Conservation (phyloP, 1,140 invertebrate genomes). For the Bombus sylvicola region DNA sequence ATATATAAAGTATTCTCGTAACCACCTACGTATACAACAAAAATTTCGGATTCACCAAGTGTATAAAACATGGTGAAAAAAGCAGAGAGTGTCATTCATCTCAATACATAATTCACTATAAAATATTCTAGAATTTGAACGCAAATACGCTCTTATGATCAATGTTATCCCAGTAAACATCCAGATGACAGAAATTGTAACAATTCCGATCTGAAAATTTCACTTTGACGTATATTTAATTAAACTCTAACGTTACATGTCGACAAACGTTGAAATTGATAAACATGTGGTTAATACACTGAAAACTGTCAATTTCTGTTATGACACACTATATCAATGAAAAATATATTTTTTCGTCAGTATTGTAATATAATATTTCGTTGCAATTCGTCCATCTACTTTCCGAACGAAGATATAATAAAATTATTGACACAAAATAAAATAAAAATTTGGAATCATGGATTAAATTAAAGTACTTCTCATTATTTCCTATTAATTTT, state of each 20-base stretch:
- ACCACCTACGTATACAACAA: too few species aligned
- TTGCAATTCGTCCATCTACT: too few species aligned
- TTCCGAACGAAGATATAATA: background rate
- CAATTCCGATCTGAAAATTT: background rate
- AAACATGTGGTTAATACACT: background rate
- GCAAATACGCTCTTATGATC: background rate
- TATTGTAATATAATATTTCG: background rate
- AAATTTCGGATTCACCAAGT: too few species aligned
- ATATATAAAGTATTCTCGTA: background rate
- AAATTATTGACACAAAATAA: too few species aligned
- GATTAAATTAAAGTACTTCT: background rate
- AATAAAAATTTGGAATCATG: background rate
- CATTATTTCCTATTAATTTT: background rate
- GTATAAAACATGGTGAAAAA: background rate
- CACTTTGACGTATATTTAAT: background rate
- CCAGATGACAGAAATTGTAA: background rate
- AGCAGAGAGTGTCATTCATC: background rate
- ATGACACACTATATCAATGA: background rate
- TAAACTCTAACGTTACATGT: background rate
- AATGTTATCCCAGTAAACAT: constrained; percentile 1
- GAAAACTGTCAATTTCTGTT: background rate
- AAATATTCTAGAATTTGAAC: background rate
- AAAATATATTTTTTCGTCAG: background rate
- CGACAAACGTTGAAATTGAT: background rate
- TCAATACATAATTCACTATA: background rate